Evolutionary conservation across 2,113 vertebrate species (phyloP).

Genomic region (Alligator mississippiensis): DNA sequence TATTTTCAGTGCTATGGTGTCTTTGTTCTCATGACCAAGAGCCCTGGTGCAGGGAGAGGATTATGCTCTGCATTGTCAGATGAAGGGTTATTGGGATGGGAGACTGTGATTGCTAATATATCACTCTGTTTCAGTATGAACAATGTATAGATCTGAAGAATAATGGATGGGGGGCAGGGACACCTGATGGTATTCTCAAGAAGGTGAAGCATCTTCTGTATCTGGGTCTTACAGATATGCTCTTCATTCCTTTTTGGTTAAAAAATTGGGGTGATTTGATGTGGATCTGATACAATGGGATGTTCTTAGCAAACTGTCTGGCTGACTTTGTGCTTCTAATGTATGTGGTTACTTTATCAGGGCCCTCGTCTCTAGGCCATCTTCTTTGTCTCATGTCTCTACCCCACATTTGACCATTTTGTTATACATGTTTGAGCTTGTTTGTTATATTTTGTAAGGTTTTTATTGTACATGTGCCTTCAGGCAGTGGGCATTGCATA

Average conservation of each 20-base stretch:
- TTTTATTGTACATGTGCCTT: too few species aligned
- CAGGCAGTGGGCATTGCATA: too few species aligned
- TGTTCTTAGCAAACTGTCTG: neutral
- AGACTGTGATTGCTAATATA: neutral
- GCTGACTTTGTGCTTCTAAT: neutral
- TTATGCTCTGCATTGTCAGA: neutral
- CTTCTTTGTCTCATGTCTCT: too few species aligned
- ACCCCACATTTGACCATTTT: too few species aligned
- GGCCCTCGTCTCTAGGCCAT: neutral
- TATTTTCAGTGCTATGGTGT: neutral
- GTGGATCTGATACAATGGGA: neutral
- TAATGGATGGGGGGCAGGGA: accelerated
- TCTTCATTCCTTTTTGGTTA: neutral
- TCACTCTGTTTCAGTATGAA: neutral
- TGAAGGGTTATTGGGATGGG: neutral
- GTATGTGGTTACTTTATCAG: neutral
- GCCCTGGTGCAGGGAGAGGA: neutral
- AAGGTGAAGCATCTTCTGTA: neutral
- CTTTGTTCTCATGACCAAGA: neutral
- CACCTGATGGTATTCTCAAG: accelerated
- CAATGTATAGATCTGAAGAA: neutral
- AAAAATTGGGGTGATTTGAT: neutral
- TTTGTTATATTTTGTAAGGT: too few species aligned
- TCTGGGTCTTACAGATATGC: neutral
- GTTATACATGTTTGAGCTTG: too few species aligned